A percentile compares a stretch with the other conserved stretches of the same genome.
phyloP scores from a whole-genome alignment of 2,113 vertebrate genomes.

The rabbit (Oryctolagus cuniculus) region mOryCun1.1 NC_091440.1:32527001-32527500 shows the following conservation, averaged over 20 bases:
- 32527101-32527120: not conserved
- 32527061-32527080: not conserved
- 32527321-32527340: too few relatives aligned
- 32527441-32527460: too few relatives aligned
- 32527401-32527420: too few relatives aligned
- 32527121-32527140: not conserved
- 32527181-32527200: not conserved
- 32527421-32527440: too few relatives aligned
- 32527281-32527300: constrained; percentile 52
- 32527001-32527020: not conserved
- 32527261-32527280: constrained; percentile 35
- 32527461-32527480: too few relatives aligned
- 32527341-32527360: too few relatives aligned
- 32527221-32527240: constrained; percentile 1
- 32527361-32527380: too few relatives aligned
- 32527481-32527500: too few relatives aligned
- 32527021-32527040: not conserved
- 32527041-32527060: not conserved
- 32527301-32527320: too few relatives aligned
- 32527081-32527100: not conserved
- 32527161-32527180: not conserved
- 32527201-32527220: not conserved
- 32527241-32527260: constrained; percentile 31
- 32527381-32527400: too few relatives aligned
- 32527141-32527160: not conserved